Evolutionary conservation across 2,797 vertebrate species (phyloP).

Genomic region (Borostomias antarcticus): DNA sequence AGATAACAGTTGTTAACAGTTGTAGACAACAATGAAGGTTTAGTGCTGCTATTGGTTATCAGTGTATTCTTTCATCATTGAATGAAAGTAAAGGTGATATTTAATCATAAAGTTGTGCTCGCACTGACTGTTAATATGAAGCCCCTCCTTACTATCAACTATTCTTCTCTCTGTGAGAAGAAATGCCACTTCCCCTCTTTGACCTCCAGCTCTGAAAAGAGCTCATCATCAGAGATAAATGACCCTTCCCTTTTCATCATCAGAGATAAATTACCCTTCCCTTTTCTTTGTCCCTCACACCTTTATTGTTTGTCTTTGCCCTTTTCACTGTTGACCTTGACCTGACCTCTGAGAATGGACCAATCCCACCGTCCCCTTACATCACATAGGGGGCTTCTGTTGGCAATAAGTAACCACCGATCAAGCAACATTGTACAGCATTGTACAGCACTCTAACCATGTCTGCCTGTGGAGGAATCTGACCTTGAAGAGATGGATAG

Average conservation of each 20-base stretch:
- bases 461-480: neutral
- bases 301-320: constrained; percentile 5
- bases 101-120: neutral
- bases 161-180: neutral
- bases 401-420: neutral
- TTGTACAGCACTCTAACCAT: neutral
- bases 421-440: constrained; percentile 2
- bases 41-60: neutral
- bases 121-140: neutral
- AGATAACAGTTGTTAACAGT: too few relatives aligned
- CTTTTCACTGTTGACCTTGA: constrained; percentile 3
- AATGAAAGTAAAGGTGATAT: too few relatives aligned
- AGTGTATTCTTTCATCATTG: neutral
- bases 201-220: constrained; percentile 1
- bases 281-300: too few relatives aligned
- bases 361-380: neutral
- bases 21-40: too few relatives aligned
- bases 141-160: neutral
- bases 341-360: neutral
- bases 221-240: neutral
- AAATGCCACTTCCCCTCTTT: neutral
- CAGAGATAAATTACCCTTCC: too few relatives aligned
- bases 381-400: neutral
- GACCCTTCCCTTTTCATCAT: neutral
- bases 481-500: neutral